Conservation (phyloP, 2,113 vertebrate species). For the Heptranchias perlo region DNA sequence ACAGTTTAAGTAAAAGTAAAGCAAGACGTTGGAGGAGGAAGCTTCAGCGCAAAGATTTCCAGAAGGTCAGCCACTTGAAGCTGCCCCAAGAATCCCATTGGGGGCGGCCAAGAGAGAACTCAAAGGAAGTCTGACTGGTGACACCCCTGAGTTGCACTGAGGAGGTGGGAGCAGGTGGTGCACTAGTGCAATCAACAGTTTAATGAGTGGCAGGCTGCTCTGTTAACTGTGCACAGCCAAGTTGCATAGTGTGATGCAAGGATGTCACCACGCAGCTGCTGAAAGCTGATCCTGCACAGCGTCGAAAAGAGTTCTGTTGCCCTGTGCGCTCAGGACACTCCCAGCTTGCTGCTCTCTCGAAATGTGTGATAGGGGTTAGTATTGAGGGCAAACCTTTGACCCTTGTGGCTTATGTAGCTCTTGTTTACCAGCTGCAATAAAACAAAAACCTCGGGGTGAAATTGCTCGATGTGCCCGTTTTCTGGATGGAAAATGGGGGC, state of each 20-base stretch:
- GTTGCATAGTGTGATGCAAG: constrained; percentile 1
- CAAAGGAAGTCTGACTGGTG: background rate
- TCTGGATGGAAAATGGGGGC: background rate
- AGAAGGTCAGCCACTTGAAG: constrained; percentile 35
- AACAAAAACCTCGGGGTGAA: background rate
- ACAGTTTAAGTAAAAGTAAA: background rate
- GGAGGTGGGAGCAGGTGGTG: constrained; percentile 34
- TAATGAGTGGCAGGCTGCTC: constrained; percentile 8
- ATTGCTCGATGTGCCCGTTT: background rate
- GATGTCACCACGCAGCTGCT: background rate
- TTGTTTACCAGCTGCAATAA: background rate
- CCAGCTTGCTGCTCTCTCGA: background rate
- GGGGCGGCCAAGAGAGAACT: background rate
- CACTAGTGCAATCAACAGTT: constrained; percentile 11
- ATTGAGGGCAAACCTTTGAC: background rate
- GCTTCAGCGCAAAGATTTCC: background rate
- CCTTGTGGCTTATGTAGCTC: background rate
- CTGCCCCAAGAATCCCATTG: background rate
- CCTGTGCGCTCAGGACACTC: background rate
- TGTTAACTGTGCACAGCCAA: background rate
- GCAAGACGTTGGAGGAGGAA: background rate
- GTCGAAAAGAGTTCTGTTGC: background rate
- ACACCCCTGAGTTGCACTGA: background rate
- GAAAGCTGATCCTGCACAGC: background rate
- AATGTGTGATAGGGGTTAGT: too few relatives aligned